Conservation (phyloP, 2,113 vertebrate species). For the Caranx melampygus region DNA sequence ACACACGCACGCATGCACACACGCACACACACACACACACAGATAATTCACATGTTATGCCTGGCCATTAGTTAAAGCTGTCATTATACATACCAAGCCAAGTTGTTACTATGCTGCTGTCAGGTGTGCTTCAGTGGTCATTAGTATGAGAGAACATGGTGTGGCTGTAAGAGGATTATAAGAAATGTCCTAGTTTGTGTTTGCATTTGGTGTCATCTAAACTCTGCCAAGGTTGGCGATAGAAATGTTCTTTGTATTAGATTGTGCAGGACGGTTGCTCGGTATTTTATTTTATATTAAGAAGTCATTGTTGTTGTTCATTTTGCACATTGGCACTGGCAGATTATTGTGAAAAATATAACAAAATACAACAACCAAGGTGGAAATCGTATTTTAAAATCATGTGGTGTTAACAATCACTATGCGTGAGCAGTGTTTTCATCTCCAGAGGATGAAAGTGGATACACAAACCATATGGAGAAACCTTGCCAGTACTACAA, state of each 20-base stretch:
- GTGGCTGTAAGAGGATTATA: constrained; percentile 23
- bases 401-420: too few species aligned
- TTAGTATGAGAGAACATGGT: constrained; percentile 52
- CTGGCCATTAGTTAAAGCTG: constrained; percentile 65
- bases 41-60: constrained; percentile 20
- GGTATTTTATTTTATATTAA: background rate
- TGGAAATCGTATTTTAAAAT: background rate
- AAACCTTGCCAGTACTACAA: background rate
- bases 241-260: background rate
- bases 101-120: constrained; percentile 50
- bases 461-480: background rate
- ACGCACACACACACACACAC: constrained; percentile 9
- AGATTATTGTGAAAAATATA: background rate
- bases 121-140: constrained; percentile 40
- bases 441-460: background rate
- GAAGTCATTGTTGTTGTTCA: background rate
- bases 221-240: background rate
- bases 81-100: constrained; percentile 34
- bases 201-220: constrained; percentile 16
- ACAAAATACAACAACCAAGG: background rate
- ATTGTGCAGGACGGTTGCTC: background rate
- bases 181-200: constrained; percentile 37
- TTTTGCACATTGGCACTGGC: background rate
- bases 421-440: too few species aligned
- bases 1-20: constrained; percentile 1